Evolutionary conservation across 2,797 vertebrate species (phyloP).

Genomic region (Helostoma temminkii): DNA sequence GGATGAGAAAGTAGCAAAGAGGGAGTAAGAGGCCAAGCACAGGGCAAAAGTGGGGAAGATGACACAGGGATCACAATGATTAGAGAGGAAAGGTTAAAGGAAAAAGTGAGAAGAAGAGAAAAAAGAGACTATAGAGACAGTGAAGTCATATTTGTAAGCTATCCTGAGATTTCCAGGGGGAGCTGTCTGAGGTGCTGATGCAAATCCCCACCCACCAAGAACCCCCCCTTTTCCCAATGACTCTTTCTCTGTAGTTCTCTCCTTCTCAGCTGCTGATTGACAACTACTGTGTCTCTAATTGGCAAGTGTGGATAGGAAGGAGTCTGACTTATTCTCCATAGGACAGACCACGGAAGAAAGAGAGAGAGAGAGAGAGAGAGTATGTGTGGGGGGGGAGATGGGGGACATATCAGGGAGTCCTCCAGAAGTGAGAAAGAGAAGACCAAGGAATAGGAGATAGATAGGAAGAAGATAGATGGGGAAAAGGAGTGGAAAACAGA

Average conservation of each 20-base stretch:
- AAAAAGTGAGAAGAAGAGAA: conserved; percentile 14
- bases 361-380: conserved; percentile 11
- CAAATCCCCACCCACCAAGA: conserved; percentile 17
- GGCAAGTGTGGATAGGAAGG: conserved; percentile 73
- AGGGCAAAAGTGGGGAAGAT: conserved; percentile 1
- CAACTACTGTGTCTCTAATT: conserved; percentile 79
- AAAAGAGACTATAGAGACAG: conserved; percentile 27
- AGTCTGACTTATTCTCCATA: conserved; percentile 73
- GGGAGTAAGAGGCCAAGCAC: conserved; percentile 39
- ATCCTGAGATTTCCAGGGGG: conserved; percentile 57
- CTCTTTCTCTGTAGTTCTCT: conserved; percentile 49
- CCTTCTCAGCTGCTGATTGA: conserved; percentile 75
- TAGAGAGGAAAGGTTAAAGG: conserved; percentile 44
- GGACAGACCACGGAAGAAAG: conserved; percentile 58
- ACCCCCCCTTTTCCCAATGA: conserved; percentile 43
- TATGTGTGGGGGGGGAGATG: not conserved
- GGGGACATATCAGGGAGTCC: conserved; percentile 19
- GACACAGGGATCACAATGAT: conserved; percentile 32
- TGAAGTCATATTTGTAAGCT: conserved; percentile 63
- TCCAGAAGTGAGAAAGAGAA: conserved; percentile 21
- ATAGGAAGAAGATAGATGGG: conserved; percentile 11
- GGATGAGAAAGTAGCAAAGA: not conserved
- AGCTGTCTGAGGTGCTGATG: conserved; percentile 78
- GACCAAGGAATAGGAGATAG: no score
- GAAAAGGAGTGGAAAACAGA: conserved; percentile 22